phyloP scores from a whole-genome alignment of 2,888 invertebrate genomes.

The Candidula unifasciata region DNA sequence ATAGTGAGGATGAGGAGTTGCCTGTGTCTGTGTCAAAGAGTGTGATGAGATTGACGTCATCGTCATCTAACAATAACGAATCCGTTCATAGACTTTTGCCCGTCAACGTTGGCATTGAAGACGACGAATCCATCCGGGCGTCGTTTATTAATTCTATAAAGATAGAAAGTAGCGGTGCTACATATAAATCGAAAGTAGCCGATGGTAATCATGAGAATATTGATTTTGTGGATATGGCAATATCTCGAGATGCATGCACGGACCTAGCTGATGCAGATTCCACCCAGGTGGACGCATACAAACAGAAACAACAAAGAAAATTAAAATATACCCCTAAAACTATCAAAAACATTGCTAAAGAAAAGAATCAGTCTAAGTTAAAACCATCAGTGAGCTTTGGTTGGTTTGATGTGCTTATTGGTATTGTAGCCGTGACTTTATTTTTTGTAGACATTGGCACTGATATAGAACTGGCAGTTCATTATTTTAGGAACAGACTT shows the following conservation, averaged over 20 bases:
- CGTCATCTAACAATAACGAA: neutral
- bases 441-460: slow-evolving; percentile 68
- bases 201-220: neutral
- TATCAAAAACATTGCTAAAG: neutral
- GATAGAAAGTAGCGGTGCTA: neutral
- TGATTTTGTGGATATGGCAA: slow-evolving; percentile 41
- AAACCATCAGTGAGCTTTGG: slow-evolving; percentile 54
- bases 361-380: slow-evolving; percentile 13
- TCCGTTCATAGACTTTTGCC: slow-evolving; percentile 8
- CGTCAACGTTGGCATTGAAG: neutral
- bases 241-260: slow-evolving; percentile 11
- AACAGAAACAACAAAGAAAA: neutral
- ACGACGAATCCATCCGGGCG: neutral
- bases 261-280: slow-evolving; percentile 4
- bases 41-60: neutral
- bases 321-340: neutral
- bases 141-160: neutral
- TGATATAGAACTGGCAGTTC: slow-evolving; percentile 64
- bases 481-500: slow-evolving; percentile 61
- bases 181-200: neutral
- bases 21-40: neutral
- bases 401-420: slow-evolving; percentile 62
- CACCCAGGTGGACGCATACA: neutral
- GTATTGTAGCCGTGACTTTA: slow-evolving; percentile 61
- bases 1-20: neutral